Evolutionary conservation across 2,888 invertebrate species (phyloP).

Genomic region (Chymomyza caudatula): DNA sequence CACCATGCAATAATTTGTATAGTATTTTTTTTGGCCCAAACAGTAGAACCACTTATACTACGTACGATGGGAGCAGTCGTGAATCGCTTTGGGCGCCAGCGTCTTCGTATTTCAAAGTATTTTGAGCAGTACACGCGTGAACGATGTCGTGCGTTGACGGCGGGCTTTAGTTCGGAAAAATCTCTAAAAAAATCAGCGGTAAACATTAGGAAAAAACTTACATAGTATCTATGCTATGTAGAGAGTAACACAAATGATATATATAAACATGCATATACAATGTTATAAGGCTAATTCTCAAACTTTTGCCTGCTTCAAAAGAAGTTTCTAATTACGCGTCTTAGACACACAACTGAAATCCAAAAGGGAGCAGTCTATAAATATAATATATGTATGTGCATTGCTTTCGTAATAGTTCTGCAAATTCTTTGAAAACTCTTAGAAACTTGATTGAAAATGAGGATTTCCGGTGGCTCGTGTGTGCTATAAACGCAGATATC

Average conservation of each 20-base stretch:
- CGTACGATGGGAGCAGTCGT: background rate
- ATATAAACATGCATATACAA: conserved; percentile 11
- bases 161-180: conserved; percentile 50
- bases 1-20: background rate
- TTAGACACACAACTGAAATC: conserved; percentile 15
- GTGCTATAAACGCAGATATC: background rate
- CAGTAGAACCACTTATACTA: background rate
- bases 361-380: conserved; percentile 43
- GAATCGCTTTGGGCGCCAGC: background rate
- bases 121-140: conserved; percentile 57
- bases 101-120: background rate
- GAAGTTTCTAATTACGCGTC: conserved; percentile 39
- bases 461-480: background rate
- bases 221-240: conserved; percentile 9
- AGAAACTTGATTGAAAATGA: conserved; percentile 28
- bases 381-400: conserved; percentile 45
- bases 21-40: background rate
- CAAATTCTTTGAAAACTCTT: conserved; percentile 17
- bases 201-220: conserved; percentile 21
- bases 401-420: conserved; percentile 54
- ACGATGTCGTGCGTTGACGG: conserved; percentile 72
- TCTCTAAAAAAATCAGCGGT: conserved; percentile 48
- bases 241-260: background rate
- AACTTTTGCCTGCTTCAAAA: conserved; percentile 24
- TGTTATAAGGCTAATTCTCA: background rate